These are phyloP conservation scores for Cheilosia pagana DNA, from an alignment of 2,888 invertebrate species.

Conservation along the genomic window DNA sequence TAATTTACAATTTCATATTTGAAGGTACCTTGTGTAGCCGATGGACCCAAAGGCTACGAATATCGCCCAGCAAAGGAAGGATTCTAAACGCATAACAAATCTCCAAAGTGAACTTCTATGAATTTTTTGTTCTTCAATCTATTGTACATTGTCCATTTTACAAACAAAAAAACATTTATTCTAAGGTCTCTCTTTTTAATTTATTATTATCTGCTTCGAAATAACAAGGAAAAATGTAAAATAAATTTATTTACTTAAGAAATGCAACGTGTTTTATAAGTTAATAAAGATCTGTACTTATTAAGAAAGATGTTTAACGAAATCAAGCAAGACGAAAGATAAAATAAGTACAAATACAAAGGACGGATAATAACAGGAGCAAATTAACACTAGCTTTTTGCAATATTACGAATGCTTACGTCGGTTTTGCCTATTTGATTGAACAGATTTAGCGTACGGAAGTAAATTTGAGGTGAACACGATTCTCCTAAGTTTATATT, in stretches of 20 bases:
- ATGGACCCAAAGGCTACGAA: conserved; percentile 78
- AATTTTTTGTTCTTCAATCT: conserved; percentile 24
- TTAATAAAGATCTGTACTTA: conserved; percentile 1
- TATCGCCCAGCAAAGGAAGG: conserved; percentile 82
- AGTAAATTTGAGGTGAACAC: too few species aligned
- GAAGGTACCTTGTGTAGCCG: conserved; percentile 81
- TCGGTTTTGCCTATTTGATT: too few species aligned
- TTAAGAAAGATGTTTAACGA: neutral
- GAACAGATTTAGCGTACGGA: too few species aligned
- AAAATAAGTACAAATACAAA: too few species aligned
- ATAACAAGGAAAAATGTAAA: conserved; percentile 33
- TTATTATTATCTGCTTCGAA: conserved; percentile 40
- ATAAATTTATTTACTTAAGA: conserved; percentile 26
- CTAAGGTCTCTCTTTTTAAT: conserved; percentile 23
- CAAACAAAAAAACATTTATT: conserved; percentile 13
- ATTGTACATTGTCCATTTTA: conserved; percentile 54
- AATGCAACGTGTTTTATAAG: neutral
- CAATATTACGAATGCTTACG: too few species aligned
- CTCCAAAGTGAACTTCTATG: conserved; percentile 18
- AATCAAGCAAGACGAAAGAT: too few species aligned
- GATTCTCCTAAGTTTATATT: too few species aligned
- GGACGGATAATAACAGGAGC: too few species aligned
- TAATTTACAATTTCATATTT: conserved; percentile 4
- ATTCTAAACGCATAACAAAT: conserved; percentile 76
- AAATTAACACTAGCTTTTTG: too few species aligned